Conservation (phyloP, 2,113 vertebrate genomes). For the Limanda limanda region DNA sequence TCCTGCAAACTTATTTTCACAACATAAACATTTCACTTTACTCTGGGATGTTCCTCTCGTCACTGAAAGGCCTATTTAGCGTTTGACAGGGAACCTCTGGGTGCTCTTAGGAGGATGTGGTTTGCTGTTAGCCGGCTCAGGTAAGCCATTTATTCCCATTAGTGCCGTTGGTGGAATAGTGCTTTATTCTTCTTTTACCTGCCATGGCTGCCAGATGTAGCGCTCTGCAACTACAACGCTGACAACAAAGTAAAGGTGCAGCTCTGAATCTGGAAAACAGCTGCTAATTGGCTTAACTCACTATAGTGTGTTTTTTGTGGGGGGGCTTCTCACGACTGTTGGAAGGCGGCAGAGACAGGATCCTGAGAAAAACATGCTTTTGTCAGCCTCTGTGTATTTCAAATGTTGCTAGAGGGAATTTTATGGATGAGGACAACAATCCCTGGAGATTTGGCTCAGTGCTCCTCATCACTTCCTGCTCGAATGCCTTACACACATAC, state of each 20-base stretch:
- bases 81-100: conserved; percentile 63
- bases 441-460: conserved; percentile 18
- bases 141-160: conserved; percentile 78
- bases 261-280: conserved; percentile 47
- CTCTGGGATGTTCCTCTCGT: conserved; percentile 30
- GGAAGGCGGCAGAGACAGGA: too few species aligned
- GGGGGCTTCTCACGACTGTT: conserved; percentile 41
- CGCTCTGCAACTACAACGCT: conserved; percentile 40
- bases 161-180: conserved; percentile 63
- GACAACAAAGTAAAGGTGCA: conserved; percentile 56
- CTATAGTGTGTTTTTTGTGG: conserved; percentile 20
- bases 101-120: conserved; percentile 66
- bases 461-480: background rate
- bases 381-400: conserved; percentile 36
- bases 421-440: conserved; percentile 21
- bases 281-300: conserved; percentile 52
- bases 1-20: conserved; percentile 64
- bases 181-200: conserved; percentile 66
- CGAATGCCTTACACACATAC: background rate
- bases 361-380: conserved; percentile 26
- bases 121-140: conserved; percentile 70
- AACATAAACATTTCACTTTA: conserved; percentile 69
- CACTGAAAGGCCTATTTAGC: conserved; percentile 47
- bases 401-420: conserved; percentile 18
- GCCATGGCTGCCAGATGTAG: conserved; percentile 71